A percentile compares a stretch with the other conserved stretches of the same genome.
Conservation (phyloP, 1,140 invertebrate species). For the Nilaparvata lugens region DNA sequence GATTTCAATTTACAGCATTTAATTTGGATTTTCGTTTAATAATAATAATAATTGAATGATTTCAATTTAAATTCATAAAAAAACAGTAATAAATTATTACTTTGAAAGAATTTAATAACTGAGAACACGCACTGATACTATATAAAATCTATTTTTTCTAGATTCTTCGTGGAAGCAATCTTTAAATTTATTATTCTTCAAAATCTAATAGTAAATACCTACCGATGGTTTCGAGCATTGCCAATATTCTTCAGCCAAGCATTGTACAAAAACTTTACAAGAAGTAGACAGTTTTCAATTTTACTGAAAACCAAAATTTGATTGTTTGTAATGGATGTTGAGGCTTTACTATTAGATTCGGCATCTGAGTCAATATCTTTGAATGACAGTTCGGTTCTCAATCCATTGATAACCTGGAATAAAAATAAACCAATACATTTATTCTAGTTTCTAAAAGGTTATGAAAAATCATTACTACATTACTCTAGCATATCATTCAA, state of each 20-base stretch:
- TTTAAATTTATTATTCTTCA: not conserved
- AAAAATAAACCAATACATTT: not conserved
- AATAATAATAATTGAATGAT: no score
- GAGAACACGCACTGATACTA: no score
- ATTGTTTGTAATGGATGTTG: not conserved
- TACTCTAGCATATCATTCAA: no score
- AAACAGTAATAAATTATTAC: no score
- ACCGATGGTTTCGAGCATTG: constrained; percentile 23
- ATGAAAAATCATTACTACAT: no score
- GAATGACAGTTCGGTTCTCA: constrained; percentile 18
- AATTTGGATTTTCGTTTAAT: no score
- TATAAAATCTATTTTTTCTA: no score
- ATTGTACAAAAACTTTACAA: constrained; percentile 19
- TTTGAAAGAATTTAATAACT: no score
- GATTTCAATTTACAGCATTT: no score
- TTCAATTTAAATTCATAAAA: no score
- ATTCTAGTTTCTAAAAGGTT: not conserved
- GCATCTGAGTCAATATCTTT: not conserved
- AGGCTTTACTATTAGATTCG: not conserved
- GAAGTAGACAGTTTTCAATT: constrained; percentile 21
- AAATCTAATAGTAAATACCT: constrained; percentile 11
- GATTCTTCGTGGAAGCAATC: no score
- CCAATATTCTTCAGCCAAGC: constrained; percentile 27
- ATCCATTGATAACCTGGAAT: constrained; percentile 18
- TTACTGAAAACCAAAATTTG: constrained; percentile 13